Percentiles rank a stretch among this genome's conserved stretches.
These are phyloP conservation scores for Sebastes trivittatus DNA, from an alignment of 2,797 vertebrate genomes.

Conservation along the genomic window DNA sequence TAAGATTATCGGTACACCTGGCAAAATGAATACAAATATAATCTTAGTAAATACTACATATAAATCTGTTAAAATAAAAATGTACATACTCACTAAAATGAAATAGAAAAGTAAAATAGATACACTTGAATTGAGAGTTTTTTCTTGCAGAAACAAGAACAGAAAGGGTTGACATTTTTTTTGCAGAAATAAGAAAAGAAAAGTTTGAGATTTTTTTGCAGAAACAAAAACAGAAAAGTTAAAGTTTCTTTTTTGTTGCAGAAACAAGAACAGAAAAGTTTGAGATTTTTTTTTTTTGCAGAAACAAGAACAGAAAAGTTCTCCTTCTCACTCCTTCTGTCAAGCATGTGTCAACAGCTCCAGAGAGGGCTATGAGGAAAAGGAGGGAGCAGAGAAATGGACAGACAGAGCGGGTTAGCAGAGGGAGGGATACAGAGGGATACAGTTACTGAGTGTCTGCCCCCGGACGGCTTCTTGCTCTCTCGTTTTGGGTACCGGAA, in stretches of 20 bases:
- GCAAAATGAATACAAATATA: neutral
- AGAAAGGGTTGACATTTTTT: too few species aligned
- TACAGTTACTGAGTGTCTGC: conserved; percentile 67
- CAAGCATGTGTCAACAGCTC: conserved; percentile 54
- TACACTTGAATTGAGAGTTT: neutral
- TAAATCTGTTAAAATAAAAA: neutral
- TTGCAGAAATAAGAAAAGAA: neutral
- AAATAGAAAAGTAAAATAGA: neutral
- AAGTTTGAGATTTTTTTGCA: too few species aligned
- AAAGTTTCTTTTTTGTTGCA: too few species aligned
- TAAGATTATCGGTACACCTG: neutral
- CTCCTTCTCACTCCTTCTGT: conserved; percentile 15
- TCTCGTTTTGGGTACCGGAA: conserved; percentile 71
- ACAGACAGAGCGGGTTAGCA: conserved; percentile 21
- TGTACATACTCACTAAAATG: neutral
- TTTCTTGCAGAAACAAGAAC: too few species aligned
- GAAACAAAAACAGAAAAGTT: too few species aligned
- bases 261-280: too few species aligned
- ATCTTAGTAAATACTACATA: neutral
- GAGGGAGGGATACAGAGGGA: conserved; percentile 60
- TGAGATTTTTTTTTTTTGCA: neutral
- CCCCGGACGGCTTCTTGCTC: conserved; percentile 60
- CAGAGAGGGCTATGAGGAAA: conserved; percentile 26
- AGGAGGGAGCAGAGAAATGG: conserved; percentile 37
- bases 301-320: neutral